Evolutionary conservation across 2,797 vertebrate genomes (phyloP).

Genomic region (Gadopsis marmoratus): DNA sequence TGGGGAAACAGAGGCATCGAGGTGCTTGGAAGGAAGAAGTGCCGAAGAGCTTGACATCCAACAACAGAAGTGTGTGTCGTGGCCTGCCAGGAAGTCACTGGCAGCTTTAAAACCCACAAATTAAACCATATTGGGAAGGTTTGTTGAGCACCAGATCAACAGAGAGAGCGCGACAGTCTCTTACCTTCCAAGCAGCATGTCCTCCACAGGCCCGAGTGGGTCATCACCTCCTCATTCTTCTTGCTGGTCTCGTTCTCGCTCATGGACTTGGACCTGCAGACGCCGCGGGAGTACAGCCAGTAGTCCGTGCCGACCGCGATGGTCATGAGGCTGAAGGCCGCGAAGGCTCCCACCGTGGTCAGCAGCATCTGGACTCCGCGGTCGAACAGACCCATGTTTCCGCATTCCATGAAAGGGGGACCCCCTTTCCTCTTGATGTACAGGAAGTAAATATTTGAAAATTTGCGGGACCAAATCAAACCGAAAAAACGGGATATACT

Average conservation of each 20-base stretch:
- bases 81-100: neutral
- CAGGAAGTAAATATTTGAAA: constrained; percentile 92
- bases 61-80: neutral
- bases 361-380: constrained; percentile 99
- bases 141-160: neutral
- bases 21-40: neutral
- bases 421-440: constrained; percentile 91
- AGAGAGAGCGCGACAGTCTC: constrained; percentile 16
- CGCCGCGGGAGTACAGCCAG: constrained; percentile 99
- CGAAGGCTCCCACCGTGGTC: constrained; percentile 99
- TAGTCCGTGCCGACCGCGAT: constrained; percentile 99
- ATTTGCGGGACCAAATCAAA: constrained; percentile 87
- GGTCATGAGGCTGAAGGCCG: constrained; percentile 99
- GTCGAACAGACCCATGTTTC: constrained; percentile 99
- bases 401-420: constrained; percentile 99
- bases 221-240: constrained; percentile 99
- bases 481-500: constrained; percentile 85
- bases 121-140: neutral
- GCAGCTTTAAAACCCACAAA: neutral
- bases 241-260: constrained; percentile 99
- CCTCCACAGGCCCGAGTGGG: constrained; percentile 99
- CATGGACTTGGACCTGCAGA: constrained; percentile 96
- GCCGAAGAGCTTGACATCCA: neutral
- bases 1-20: neutral
- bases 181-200: constrained; percentile 99